phyloP scores from a whole-genome alignment of 2,113 vertebrate genomes.

The Dolichotis patagonum region DNA sequence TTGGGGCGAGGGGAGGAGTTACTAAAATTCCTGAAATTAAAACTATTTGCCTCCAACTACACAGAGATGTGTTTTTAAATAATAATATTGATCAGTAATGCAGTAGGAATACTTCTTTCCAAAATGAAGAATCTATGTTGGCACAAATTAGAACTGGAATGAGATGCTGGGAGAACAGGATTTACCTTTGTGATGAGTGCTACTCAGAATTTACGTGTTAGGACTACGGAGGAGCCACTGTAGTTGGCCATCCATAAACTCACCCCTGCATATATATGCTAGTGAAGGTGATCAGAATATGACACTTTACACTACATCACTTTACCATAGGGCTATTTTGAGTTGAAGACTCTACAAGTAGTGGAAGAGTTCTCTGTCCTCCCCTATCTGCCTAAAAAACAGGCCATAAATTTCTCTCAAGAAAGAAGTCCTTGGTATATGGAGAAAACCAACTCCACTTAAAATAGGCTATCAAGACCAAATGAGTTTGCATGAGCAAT shows the following conservation, averaged over 20 bases:
- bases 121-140: constrained; percentile 34
- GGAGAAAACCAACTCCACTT: neutral
- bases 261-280: neutral
- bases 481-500: neutral
- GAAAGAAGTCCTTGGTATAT: neutral
- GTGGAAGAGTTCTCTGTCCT: neutral
- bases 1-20: neutral
- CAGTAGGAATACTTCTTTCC: neutral
- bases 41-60: neutral
- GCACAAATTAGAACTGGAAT: neutral
- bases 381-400: neutral
- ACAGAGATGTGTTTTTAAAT: neutral
- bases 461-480: neutral
- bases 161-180: neutral
- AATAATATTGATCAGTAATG: neutral
- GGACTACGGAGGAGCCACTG: neutral
- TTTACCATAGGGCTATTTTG: neutral
- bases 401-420: neutral
- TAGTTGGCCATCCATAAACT: neutral
- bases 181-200: neutral
- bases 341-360: neutral
- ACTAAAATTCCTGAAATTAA: constrained; percentile 24
- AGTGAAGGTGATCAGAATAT: neutral
- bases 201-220: no score
- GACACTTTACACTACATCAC: neutral